Conservation (phyloP, 2,113 vertebrate genomes). For the Scomber scombrus region DNA sequence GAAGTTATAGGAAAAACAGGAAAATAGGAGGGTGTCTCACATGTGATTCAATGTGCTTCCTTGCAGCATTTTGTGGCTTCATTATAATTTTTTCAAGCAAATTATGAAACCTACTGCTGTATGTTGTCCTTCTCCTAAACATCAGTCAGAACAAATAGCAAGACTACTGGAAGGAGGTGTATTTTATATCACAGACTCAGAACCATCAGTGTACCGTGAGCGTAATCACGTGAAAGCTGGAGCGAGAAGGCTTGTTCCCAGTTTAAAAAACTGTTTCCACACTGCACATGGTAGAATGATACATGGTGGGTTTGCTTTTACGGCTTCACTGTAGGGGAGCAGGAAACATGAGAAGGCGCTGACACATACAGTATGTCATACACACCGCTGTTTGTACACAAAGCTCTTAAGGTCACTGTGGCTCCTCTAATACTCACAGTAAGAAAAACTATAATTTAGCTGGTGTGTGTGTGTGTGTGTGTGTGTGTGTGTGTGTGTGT, state of each 20-base stretch:
- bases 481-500: not conserved
- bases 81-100: not conserved
- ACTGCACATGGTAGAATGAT: conserved; percentile 23
- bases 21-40: too few species aligned
- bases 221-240: not conserved
- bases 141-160: not conserved
- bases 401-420: conserved; percentile 38
- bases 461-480: not conserved
- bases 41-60: not conserved
- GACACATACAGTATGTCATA: conserved; percentile 59
- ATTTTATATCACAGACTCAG: not conserved
- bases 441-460: conserved; percentile 59
- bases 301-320: conserved; percentile 36
- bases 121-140: conserved; percentile 14
- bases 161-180: not conserved
- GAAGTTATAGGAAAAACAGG: too few species aligned
- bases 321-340: conserved; percentile 42
- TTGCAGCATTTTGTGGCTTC: not conserved
- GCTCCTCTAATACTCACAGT: conserved; percentile 24
- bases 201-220: not conserved
- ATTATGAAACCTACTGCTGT: not conserved
- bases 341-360: conserved; percentile 65
- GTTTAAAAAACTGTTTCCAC: conserved; percentile 1
- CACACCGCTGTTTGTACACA: conserved; percentile 58
- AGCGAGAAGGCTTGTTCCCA: not conserved